Percentiles rank a stretch among this genome's conserved stretches.
Conservation (phyloP, 1,140 invertebrate species). For the Drosophila sturtevanti region DNA sequence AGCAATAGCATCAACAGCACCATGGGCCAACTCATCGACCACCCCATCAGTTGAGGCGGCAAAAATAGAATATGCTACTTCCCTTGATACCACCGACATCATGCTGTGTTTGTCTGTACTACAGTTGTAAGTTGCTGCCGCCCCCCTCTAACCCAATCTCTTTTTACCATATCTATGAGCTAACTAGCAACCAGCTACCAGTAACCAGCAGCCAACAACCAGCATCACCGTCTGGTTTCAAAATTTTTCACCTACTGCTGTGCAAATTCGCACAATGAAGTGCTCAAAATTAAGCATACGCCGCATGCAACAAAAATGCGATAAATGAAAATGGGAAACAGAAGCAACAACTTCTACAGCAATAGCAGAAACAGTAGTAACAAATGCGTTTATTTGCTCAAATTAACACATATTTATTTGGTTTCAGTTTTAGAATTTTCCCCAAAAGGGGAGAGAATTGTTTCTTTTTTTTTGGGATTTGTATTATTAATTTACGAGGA, state of each 20-base stretch:
- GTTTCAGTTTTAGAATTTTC: constrained; percentile 5
- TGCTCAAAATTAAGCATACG: constrained; percentile 62
- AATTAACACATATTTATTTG: constrained; percentile 40
- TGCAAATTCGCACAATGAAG: constrained; percentile 32
- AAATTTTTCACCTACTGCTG: constrained; percentile 27
- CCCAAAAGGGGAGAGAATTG: not conserved
- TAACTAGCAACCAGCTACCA: not conserved
- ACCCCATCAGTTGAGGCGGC: constrained; percentile 9
- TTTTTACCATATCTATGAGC: not conserved
- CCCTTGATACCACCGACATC: not conserved
- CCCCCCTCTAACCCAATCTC: no score
- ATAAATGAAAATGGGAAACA: not conserved
- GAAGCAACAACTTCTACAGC: not conserved
- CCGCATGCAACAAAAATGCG: constrained; percentile 30
- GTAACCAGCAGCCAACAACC: not conserved
- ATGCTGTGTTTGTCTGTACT: constrained; percentile 12
- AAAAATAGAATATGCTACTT: constrained; percentile 52
- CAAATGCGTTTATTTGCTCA: constrained; percentile 32
- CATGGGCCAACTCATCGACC: not conserved
- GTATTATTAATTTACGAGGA: not conserved
- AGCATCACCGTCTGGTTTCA: constrained; percentile 19
- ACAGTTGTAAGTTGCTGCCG: no score
- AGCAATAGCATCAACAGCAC: not conserved
- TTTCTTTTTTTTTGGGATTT: no score
- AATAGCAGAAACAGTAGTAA: not conserved